These are phyloP conservation scores for Seison nebaliae DNA, from an alignment of 1,140 invertebrate genomes.

Conservation along the genomic window DNA sequence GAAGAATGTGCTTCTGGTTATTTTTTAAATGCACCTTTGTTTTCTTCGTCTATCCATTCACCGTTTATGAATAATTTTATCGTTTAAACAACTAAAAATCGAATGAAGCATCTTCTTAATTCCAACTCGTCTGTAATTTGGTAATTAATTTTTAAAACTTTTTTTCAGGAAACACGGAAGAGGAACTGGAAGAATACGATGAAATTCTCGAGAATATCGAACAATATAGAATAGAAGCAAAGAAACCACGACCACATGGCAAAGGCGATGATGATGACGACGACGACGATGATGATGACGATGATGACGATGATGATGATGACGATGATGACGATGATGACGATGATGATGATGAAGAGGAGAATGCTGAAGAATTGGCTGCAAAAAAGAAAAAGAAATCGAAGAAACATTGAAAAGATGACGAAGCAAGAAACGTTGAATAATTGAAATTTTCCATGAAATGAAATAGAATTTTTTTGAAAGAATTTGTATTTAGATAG, in stretches of 20 bases:
- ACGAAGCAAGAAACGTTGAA: too few relatives aligned
- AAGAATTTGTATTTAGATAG: too few relatives aligned
- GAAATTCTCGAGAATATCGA: conserved; percentile 13
- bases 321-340: conserved; percentile 12
- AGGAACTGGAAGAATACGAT: conserved; percentile 12
- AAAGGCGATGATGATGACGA: conserved; percentile 5
- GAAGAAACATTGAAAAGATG: too few relatives aligned
- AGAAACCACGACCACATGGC: conserved; percentile 3
- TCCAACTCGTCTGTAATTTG: neutral
- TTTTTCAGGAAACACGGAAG: conserved; percentile 9
- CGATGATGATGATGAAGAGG: conserved; percentile 11
- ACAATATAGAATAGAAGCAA: conserved; percentile 5
- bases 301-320: conserved; percentile 11
- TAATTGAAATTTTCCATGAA: too few relatives aligned
- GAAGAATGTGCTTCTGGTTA: conserved; percentile 13
- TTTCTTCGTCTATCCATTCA: neutral
- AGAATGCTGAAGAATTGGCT: neutral
- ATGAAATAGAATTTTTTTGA: too few relatives aligned
- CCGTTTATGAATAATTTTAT: too few relatives aligned
- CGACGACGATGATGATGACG: conserved; percentile 8
- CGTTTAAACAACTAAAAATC: too few relatives aligned
- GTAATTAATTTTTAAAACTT: neutral
- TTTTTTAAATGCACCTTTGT: neutral
- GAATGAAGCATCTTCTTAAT: too few relatives aligned
- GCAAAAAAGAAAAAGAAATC: neutral